Conservation (phyloP, 53 echinoderm and acorn worm species). For the Echinometra lucunter region DNA sequence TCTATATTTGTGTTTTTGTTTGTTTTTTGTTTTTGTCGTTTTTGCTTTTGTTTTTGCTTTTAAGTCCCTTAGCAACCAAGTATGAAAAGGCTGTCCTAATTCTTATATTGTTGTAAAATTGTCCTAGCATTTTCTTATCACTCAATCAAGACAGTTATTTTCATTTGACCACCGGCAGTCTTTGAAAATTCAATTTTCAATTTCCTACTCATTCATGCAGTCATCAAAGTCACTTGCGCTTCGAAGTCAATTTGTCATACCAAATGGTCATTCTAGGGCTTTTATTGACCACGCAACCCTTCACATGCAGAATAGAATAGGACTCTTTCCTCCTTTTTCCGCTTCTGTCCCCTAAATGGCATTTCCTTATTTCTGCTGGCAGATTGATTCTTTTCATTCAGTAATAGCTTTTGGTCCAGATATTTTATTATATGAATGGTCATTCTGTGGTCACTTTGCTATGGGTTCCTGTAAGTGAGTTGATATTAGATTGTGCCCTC, state of each 20-base stretch:
- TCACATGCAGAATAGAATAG: not conserved
- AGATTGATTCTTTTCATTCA: not conserved
- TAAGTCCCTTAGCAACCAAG: not conserved
- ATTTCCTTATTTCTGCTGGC: not conserved
- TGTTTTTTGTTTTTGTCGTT: too few relatives aligned
- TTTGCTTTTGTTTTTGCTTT: not conserved
- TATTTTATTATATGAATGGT: not conserved
- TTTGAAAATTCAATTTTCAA: not conserved
- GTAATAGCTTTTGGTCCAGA: slow-evolving; percentile 1
- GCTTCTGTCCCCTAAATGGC: not conserved
- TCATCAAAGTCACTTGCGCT: not conserved
- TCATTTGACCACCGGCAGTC: slow-evolving; percentile 27
- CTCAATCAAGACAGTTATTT: not conserved
- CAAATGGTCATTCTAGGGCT: slow-evolving; percentile 20
- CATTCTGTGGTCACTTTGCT: slow-evolving; percentile 8
- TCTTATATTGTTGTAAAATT: not conserved
- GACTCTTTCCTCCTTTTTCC: not conserved
- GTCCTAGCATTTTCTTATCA: not conserved
- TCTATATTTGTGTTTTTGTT: not conserved
- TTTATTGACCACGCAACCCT: not conserved
- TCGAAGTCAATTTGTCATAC: slow-evolving; percentile 34
- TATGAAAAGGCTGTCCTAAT: not conserved
- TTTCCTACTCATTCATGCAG: not conserved
- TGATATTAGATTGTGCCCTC: slow-evolving; percentile 1
- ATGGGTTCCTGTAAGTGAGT: not conserved